Evolutionary conservation across 2,888 invertebrate species (phyloP).

Genomic region (Lordiphosa fenestrarum): DNA sequence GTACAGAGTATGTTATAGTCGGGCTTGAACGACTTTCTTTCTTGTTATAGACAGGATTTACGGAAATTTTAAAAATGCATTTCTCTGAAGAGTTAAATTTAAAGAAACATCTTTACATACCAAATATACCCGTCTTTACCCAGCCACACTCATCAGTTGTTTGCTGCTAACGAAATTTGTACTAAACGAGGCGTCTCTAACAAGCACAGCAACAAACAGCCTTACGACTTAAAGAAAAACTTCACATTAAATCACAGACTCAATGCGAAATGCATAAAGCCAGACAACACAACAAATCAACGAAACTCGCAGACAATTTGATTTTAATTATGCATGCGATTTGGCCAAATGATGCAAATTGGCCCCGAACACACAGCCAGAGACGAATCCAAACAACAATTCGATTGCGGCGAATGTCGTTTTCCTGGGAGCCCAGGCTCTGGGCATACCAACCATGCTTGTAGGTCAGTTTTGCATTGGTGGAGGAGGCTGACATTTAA

Average conservation of each 20-base stretch:
- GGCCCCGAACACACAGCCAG: slow-evolving; percentile 10
- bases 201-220: slow-evolving; percentile 39
- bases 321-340: slow-evolving; percentile 49
- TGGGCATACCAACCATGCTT: background rate
- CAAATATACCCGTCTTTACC: slow-evolving; percentile 5
- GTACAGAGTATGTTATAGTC: no score
- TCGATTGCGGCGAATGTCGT: slow-evolving; percentile 25
- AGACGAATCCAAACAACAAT: slow-evolving; percentile 2
- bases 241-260: slow-evolving; percentile 39
- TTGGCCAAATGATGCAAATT: slow-evolving; percentile 22
- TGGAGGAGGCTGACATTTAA: slow-evolving; percentile 31
- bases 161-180: slow-evolving; percentile 19
- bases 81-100: no score
- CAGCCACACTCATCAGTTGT: slow-evolving; percentile 8
- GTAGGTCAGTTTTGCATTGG: slow-evolving; percentile 1
- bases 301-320: slow-evolving; percentile 40
- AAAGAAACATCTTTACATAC: background rate
- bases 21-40: no score
- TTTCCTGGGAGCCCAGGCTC: slow-evolving; percentile 2
- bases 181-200: slow-evolving; percentile 45
- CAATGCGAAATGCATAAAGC: slow-evolving; percentile 8
- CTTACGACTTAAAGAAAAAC: slow-evolving; percentile 25
- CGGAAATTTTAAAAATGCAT: no score
- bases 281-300: slow-evolving; percentile 26
- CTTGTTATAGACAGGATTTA: no score